A percentile compares a stretch with the other conserved stretches of the same genome.
These are phyloP conservation scores for Bombycilla garrulus DNA, from an alignment of 2,113 vertebrate genomes.

Conservation along the genomic window DNA sequence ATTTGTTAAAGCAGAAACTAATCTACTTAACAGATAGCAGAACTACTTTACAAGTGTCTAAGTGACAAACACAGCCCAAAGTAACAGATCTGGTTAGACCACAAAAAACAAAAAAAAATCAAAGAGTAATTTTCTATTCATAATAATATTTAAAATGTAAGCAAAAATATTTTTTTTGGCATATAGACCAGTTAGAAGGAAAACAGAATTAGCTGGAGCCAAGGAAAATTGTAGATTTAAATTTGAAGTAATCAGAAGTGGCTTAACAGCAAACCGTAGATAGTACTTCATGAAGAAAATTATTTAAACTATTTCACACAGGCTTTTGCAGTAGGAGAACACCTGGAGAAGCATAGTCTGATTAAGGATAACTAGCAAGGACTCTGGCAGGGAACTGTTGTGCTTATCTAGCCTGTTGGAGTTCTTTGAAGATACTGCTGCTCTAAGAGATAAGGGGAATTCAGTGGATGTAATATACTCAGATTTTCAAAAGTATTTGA, in stretches of 20 bases:
- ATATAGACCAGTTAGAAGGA: not conserved
- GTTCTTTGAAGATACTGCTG: conserved; percentile 56
- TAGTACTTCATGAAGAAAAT: not conserved
- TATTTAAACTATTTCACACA: not conserved
- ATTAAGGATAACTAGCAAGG: conserved; percentile 37
- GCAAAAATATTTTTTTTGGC: not conserved
- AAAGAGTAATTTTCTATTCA: not conserved
- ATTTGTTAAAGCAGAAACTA: not conserved
- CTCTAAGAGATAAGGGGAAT: conserved; percentile 52
- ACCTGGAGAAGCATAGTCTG: conserved; percentile 32
- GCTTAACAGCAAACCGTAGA: not conserved
- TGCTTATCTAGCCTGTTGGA: conserved; percentile 44
- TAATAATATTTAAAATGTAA: not conserved
- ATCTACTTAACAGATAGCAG: not conserved
- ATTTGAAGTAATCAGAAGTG: not conserved
- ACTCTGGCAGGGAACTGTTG: not conserved
- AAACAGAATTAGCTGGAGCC: not conserved
- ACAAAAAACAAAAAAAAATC: not conserved
- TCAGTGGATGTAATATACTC: conserved; percentile 40
- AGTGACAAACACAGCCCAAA: not conserved
- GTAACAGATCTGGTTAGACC: not conserved
- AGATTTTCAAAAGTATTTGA: conserved; percentile 46
- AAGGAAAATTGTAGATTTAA: not conserved
- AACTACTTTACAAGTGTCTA: not conserved
- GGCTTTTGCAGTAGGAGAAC: not conserved